phyloP scores from a whole-genome alignment of 2,113 vertebrate species.

The Oryzias curvinotus region DNA sequence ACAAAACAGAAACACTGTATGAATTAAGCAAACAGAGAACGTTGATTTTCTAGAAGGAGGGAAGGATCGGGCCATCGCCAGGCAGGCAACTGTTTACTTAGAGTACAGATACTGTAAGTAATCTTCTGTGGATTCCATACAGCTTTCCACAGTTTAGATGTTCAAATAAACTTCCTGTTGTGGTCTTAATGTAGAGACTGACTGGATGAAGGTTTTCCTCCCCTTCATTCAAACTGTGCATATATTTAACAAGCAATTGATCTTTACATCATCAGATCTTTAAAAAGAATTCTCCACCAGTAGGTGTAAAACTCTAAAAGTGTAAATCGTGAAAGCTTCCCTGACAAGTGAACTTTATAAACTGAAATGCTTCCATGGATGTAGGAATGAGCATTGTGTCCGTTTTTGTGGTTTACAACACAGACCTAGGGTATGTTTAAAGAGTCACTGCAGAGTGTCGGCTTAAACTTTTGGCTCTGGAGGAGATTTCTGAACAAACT shows the following conservation, averaged over 20 bases:
- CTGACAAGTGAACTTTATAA: too few relatives aligned
- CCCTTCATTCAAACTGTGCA: too few relatives aligned
- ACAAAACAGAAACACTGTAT: constrained; percentile 29
- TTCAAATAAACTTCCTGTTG: constrained; percentile 14
- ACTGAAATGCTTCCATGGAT: too few relatives aligned
- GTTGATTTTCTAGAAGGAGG: constrained; percentile 43
- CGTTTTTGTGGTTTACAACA: neutral
- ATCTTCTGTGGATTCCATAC: constrained; percentile 44
- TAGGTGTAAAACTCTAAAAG: too few relatives aligned
- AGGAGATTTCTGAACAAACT: constrained; percentile 25
- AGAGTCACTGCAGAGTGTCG: constrained; percentile 22
- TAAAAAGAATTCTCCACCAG: too few relatives aligned
- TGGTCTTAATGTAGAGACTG: too few relatives aligned
- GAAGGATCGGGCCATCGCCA: constrained; percentile 48
- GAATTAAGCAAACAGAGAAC: constrained; percentile 44
- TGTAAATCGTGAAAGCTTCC: too few relatives aligned
- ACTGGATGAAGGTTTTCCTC: too few relatives aligned
- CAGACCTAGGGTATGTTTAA: neutral
- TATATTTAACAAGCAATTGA: too few relatives aligned
- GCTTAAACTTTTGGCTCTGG: constrained; percentile 19
- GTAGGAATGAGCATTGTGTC: too few relatives aligned
- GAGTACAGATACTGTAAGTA: constrained; percentile 58
- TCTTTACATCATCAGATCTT: too few relatives aligned
- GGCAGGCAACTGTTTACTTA: constrained; percentile 68
- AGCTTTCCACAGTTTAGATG: constrained; percentile 46